Conservation (phyloP, 2,888 invertebrate genomes). For the Andrena trimmerana region DNA sequence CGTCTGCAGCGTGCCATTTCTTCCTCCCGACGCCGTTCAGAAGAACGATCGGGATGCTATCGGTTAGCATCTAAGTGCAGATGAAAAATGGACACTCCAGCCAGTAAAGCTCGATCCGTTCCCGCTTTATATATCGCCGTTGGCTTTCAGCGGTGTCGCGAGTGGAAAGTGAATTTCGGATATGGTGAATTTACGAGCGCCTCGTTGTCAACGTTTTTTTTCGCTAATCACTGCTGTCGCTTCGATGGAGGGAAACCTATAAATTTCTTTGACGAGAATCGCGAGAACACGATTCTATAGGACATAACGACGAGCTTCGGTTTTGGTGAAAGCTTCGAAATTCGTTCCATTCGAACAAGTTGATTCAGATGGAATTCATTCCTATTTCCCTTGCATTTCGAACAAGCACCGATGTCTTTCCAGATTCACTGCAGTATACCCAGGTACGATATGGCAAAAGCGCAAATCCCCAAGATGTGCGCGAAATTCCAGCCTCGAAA, state of each 20-base stretch:
- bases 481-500: not conserved
- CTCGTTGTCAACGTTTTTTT: constrained; percentile 3
- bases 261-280: not conserved
- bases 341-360: too few relatives aligned
- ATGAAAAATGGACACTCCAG: constrained; percentile 57
- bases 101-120: constrained; percentile 36
- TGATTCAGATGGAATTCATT: too few relatives aligned
- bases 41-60: constrained; percentile 43
- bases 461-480: not conserved
- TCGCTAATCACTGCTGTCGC: constrained; percentile 7
- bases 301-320: not conserved
- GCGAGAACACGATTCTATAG: not conserved
- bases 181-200: constrained; percentile 35
- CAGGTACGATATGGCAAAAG: not conserved
- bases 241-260: not conserved
- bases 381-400: too few relatives aligned
- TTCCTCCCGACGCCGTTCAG: constrained; percentile 9
- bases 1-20: constrained; percentile 14
- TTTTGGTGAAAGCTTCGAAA: too few relatives aligned
- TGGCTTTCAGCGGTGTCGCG: constrained; percentile 27
- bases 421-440: not conserved
- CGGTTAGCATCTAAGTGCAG: constrained; percentile 42
- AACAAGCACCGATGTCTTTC: too few relatives aligned
- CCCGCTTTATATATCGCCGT: constrained; percentile 39
- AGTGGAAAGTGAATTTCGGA: constrained; percentile 37